Evolutionary conservation across 2,113 vertebrate species (phyloP).

Genomic region (Lanius collurio): DNA sequence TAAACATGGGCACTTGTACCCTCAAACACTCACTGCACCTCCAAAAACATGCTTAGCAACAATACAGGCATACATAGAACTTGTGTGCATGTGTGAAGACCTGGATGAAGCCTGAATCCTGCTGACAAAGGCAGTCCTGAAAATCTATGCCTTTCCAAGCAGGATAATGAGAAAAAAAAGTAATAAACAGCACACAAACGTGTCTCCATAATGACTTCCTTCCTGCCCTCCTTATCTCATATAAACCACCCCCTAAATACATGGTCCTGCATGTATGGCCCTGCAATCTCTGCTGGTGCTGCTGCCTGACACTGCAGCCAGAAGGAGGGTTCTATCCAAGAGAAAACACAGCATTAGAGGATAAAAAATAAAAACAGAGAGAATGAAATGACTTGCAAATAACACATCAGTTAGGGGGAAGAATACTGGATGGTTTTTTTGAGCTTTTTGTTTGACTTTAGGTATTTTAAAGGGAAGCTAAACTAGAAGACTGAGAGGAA

Average conservation of each 20-base stretch:
- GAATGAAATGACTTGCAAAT: background rate
- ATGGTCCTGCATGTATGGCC: background rate
- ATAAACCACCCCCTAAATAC: background rate
- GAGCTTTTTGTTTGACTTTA: background rate
- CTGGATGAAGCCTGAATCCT: background rate
- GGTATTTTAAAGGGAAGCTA: background rate
- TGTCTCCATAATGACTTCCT: background rate
- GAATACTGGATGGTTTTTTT: background rate
- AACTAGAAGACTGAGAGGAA: background rate
- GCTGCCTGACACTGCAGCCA: background rate
- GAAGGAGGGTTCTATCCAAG: background rate
- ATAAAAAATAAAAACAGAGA: background rate
- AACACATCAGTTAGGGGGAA: background rate
- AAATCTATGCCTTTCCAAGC: background rate
- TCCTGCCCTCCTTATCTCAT: background rate
- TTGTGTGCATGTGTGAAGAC: accelerated
- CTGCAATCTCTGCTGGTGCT: background rate
- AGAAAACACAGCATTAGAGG: background rate
- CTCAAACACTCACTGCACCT: background rate
- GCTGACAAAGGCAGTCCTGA: background rate
- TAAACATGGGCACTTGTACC: background rate
- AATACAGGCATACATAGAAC: background rate
- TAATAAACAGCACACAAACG: background rate
- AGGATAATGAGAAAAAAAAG: background rate
- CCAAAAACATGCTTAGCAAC: background rate